Evolutionary conservation across 2,113 vertebrate genomes (phyloP).

Genomic region (Turnix velox): DNA sequence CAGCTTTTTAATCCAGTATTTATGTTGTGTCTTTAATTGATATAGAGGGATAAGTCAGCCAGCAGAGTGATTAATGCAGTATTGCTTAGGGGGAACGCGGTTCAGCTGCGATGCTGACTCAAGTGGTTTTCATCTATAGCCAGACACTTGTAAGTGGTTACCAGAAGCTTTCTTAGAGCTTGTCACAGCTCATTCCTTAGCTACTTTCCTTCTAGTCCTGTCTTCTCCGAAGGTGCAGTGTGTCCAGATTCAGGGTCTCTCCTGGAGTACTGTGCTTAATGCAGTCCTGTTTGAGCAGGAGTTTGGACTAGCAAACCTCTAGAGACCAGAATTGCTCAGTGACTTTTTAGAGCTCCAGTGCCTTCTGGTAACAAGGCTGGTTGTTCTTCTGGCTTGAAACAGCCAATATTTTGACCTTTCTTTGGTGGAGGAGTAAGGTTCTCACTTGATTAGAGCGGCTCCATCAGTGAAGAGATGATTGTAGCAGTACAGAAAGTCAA

Average conservation of each 20-base stretch:
- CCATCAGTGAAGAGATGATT: not conserved
- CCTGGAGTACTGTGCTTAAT: not conserved
- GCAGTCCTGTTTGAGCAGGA: not conserved
- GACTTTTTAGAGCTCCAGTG: not conserved
- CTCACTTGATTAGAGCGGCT: not conserved
- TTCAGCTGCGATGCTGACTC: not conserved
- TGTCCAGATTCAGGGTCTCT: not conserved
- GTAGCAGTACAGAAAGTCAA: not conserved
- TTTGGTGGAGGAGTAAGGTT: not conserved
- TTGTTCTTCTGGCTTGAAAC: not conserved
- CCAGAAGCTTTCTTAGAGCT: not conserved
- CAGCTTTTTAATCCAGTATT: conserved; percentile 43
- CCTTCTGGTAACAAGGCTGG: not conserved
- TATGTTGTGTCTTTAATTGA: conserved; percentile 42
- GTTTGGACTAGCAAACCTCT: not conserved
- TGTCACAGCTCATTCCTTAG: not conserved
- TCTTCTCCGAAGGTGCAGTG: not conserved
- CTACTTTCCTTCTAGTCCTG: not conserved
- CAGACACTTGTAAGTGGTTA: not conserved
- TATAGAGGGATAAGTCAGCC: not conserved
- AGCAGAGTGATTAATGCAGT: conserved; percentile 31
- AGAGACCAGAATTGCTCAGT: not conserved
- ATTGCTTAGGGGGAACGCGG: not conserved
- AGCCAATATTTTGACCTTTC: not conserved
- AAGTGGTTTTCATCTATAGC: not conserved